These are phyloP conservation scores for Lipophrys pholis DNA, from an alignment of 2,113 vertebrate species.

Conservation along the genomic window DNA sequence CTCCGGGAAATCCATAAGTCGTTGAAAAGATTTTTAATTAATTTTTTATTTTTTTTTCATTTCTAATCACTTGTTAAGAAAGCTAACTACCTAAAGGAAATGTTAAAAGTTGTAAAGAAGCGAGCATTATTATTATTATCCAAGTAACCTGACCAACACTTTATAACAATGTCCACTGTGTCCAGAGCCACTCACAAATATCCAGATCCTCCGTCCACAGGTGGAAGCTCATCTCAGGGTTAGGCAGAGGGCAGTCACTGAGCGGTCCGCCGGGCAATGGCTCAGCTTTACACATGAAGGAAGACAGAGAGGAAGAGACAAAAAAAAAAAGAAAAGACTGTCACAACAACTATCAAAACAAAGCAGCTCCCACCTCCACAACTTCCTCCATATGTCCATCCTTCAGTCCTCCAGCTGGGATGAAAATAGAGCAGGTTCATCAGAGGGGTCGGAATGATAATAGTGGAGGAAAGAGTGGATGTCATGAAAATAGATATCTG, in stretches of 20 bases:
- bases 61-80: too few relatives aligned
- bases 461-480: conserved; percentile 14
- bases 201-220: conserved; percentile 90
- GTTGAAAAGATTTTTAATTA: too few relatives aligned
- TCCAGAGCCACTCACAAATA: conserved; percentile 78
- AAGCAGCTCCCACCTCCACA: conserved; percentile 29
- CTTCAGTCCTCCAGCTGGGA: conserved; percentile 19
- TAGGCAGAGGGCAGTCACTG: conserved; percentile 85
- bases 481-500: conserved; percentile 51
- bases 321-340: conserved; percentile 29
- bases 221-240: conserved; percentile 92
- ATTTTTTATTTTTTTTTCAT: too few relatives aligned
- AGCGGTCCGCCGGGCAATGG: conserved; percentile 68
- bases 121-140: too few relatives aligned
- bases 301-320: conserved; percentile 59
- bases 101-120: too few relatives aligned
- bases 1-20: background rate
- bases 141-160: too few relatives aligned
- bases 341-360: conserved; percentile 69
- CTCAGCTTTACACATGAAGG: conserved; percentile 57
- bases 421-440: conserved; percentile 31
- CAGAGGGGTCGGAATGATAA: conserved; percentile 34
- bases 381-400: conserved; percentile 47
- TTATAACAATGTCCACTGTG: conserved; percentile 28
- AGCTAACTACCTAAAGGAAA: too few relatives aligned